phyloP scores from a whole-genome alignment of 2,888 invertebrate genomes.

The Alloplasta piceator region DNA sequence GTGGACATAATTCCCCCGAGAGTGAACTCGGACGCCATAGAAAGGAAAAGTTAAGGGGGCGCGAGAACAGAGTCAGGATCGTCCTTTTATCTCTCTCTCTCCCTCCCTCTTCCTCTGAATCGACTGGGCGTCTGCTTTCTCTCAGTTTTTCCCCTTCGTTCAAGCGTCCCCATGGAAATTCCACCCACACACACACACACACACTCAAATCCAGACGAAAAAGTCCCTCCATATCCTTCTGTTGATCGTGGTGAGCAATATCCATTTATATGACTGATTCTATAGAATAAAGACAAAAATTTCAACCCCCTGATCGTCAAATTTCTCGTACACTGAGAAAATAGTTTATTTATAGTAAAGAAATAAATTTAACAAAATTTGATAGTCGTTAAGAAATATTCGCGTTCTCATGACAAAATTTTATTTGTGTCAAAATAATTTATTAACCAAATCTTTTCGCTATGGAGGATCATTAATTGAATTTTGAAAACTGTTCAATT shows the following conservation, averaged over 20 bases:
- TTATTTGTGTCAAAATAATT: no score
- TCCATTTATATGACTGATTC: no score
- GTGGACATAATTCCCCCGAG: slow-evolving; percentile 34
- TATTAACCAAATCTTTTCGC: no score
- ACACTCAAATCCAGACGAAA: slow-evolving; percentile 45
- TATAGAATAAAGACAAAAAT: no score
- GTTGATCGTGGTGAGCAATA: slow-evolving; percentile 5
- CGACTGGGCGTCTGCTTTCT: slow-evolving; percentile 54
- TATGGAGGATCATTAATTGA: no score
- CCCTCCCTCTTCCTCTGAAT: slow-evolving; percentile 36
- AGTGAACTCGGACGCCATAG: slow-evolving; percentile 19
- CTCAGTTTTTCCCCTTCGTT: slow-evolving; percentile 60
- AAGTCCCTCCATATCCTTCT: slow-evolving; percentile 40
- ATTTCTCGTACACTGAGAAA: no score
- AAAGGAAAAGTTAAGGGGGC: slow-evolving; percentile 48
- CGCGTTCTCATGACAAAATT: no score
- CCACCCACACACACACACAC: slow-evolving; percentile 68
- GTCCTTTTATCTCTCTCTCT: slow-evolving; percentile 35
- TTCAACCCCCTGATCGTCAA: no score
- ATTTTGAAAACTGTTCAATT: no score
- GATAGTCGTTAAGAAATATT: no score
- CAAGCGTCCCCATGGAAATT: slow-evolving; percentile 68
- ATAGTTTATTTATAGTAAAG: no score
- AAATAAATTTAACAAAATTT: no score
- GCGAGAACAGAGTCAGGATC: slow-evolving; percentile 45